A percentile compares a stretch with the other conserved stretches of the same genome.
Evolutionary conservation across 2,113 vertebrate species (phyloP).

Genomic region (Psittacula cyanocephala): DNA sequence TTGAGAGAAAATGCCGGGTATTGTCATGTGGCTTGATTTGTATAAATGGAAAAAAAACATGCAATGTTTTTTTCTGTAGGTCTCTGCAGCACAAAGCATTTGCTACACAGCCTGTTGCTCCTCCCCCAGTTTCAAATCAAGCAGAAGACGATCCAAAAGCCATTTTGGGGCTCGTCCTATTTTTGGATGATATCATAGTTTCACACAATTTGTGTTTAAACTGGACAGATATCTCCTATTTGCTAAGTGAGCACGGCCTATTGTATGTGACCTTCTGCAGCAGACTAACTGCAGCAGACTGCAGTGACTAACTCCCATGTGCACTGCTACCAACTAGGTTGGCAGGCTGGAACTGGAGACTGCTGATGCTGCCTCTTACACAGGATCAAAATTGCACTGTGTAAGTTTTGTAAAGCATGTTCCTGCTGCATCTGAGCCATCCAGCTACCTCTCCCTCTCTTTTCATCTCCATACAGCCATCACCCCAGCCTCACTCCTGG

Average conservation of each 20-base stretch:
- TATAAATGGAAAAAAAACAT: not conserved
- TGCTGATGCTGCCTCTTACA: not conserved
- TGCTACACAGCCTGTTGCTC: not conserved
- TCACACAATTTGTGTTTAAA: not conserved
- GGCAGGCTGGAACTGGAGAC: not conserved
- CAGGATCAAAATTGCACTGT: too few species aligned
- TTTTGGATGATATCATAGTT: not conserved
- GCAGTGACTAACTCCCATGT: not conserved
- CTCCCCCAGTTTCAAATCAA: not conserved
- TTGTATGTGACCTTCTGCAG: not conserved
- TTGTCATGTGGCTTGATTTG: not conserved
- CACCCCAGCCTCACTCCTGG: not conserved
- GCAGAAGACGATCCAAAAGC: not conserved
- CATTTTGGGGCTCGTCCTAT: not conserved
- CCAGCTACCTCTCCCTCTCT: not conserved
- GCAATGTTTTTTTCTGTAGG: not conserved
- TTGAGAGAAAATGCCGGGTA: not conserved
- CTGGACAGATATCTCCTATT: not conserved
- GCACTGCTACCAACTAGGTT: rapidly evolving
- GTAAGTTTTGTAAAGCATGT: not conserved
- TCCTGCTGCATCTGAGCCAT: not conserved
- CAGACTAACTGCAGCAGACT: not conserved
- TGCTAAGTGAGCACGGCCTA: not conserved
- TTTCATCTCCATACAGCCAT: not conserved
- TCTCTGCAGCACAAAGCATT: not conserved